These are phyloP conservation scores for Coenonympha glycerion DNA, from an alignment of 2,888 invertebrate species.

Conservation along the genomic window DNA sequence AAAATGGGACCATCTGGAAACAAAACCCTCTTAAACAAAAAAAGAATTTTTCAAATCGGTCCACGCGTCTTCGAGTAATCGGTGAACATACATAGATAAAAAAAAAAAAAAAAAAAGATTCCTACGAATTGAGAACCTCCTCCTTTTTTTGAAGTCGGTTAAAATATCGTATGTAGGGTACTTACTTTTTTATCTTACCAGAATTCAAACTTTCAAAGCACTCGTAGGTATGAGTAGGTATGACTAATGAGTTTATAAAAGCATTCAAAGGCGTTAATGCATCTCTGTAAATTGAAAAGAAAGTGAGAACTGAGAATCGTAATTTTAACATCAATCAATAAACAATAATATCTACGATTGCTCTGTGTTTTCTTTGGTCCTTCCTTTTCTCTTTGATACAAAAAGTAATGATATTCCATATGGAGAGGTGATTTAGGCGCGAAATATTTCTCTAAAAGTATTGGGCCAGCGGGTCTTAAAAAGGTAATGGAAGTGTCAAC, in stretches of 20 bases:
- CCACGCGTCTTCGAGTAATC: no score
- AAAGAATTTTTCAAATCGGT: no score
- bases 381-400: constrained; percentile 20
- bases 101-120: no score
- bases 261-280: constrained; percentile 15
- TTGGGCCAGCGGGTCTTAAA: neutral
- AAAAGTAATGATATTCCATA: neutral
- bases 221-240: no score
- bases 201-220: neutral
- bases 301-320: constrained; percentile 13
- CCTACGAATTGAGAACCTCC: no score
- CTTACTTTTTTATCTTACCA: no score
- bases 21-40: no score
- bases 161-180: no score
- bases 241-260: constrained; percentile 23
- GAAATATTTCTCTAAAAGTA: neutral
- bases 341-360: constrained; percentile 21
- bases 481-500: neutral
- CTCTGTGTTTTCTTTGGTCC: constrained; percentile 15
- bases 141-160: no score
- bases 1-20: no score
- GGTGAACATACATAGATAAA: no score
- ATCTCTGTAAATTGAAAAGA: constrained; percentile 1
- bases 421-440: neutral
- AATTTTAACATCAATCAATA: constrained; percentile 12